These are phyloP conservation scores for Hipparchia sbordonii DNA, from an alignment of 2,888 invertebrate genomes.

Conservation along the genomic window DNA sequence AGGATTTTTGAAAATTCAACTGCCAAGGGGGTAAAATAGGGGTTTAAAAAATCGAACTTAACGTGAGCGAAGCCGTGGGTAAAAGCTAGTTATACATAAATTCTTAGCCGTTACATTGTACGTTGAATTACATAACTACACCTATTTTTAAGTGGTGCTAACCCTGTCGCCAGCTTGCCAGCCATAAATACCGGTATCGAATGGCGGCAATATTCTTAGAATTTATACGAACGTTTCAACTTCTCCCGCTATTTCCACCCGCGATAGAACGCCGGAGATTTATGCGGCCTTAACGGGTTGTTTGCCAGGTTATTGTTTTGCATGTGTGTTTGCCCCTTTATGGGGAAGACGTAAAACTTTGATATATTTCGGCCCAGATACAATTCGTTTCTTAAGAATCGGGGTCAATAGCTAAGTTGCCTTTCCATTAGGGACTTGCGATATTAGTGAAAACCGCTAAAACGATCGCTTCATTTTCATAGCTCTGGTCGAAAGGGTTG, in stretches of 20 bases:
- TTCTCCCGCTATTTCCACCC: conserved; percentile 13
- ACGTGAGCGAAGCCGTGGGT: too few species aligned
- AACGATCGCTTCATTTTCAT: too few species aligned
- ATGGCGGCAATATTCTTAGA: conserved; percentile 38
- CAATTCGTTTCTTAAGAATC: neutral
- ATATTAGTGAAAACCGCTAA: neutral
- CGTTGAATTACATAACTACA: too few species aligned
- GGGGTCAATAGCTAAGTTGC: neutral
- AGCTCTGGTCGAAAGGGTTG: too few species aligned
- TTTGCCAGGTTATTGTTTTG: conserved; percentile 30
- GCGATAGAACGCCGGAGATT: conserved; percentile 19
- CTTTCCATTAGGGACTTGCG: neutral
- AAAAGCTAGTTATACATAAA: too few species aligned
- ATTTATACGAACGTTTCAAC: conserved; percentile 33
- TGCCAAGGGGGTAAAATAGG: too few species aligned
- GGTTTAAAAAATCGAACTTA: too few species aligned
- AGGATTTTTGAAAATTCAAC: too few species aligned
- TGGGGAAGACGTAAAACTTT: conserved; percentile 15
- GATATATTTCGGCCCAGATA: conserved; percentile 14
- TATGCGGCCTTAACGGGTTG: conserved; percentile 26
- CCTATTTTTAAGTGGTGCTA: neutral
- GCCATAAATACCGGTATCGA: conserved; percentile 35
- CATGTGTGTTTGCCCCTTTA: conserved; percentile 22
- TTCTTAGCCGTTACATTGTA: too few species aligned
- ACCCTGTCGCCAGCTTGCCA: conserved; percentile 10